Evolutionary conservation across 2,888 invertebrate species (phyloP).

Genomic region (Pegoplata infirma): DNA sequence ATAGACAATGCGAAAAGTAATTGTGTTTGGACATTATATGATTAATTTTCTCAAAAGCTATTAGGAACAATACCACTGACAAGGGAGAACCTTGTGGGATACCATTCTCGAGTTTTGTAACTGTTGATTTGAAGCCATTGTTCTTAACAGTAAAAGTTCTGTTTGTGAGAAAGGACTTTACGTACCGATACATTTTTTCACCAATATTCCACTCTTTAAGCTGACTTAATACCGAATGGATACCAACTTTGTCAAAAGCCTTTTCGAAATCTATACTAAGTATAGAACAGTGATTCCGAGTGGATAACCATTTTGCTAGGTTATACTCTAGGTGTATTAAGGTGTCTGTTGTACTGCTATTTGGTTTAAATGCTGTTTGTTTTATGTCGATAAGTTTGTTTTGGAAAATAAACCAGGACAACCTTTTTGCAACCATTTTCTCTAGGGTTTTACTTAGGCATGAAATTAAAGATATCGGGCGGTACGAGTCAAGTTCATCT

Average conservation of each 20-base stretch:
- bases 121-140: neutral
- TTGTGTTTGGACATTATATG: no score
- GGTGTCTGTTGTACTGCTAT: neutral
- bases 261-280: no score
- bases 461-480: no score
- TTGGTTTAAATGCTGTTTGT: neutral
- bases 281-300: no score
- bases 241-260: no score
- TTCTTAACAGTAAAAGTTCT: constrained; percentile 17
- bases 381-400: neutral
- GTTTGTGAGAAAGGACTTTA: constrained; percentile 29
- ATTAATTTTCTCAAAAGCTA: no score
- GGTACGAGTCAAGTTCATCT: neutral
- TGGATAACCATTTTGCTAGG: neutral
- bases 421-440: constrained; percentile 8
- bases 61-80: no score
- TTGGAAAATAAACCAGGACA: constrained; percentile 8
- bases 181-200: constrained; percentile 6
- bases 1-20: constrained; percentile 12
- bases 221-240: no score
- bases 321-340: constrained; percentile 8
- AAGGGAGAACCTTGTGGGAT: no score
- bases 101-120: constrained; percentile 15
- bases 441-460: constrained; percentile 4
- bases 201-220: no score